Evolutionary conservation across 2,113 vertebrate genomes (phyloP), one percentile per base, ranked within the genome.

Genomic region (Pteruthius melanotis): DNA sequence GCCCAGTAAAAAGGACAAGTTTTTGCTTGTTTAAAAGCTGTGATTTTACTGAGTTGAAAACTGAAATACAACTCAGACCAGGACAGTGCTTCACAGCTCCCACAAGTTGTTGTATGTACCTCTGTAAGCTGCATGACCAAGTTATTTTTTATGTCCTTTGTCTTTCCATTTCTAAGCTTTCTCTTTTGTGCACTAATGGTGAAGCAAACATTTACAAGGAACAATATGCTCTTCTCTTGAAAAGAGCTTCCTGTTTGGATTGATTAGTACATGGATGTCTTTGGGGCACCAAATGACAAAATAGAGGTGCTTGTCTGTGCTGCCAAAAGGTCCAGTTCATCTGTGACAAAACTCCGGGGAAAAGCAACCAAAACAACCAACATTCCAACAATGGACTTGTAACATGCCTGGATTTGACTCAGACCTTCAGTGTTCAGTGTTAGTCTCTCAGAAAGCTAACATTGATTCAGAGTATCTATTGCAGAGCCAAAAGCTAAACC

Each of bases 401-500:
- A 92, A 61, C 45, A 75, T 0, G 6, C 27, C 47, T 79, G 72
- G 33, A 54, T 68, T 78, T 68, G 80, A 90, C 65, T 95, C 79
- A 70, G 90, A 39, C 71, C 72, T 90, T 30, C 93, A 92, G 52
- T 63, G 68, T 84, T 90, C 19, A 30, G 52, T 28, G 77, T 87
- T 86, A 69, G 42, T 61, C 59, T 75, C 90, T 93, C 85, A 87
- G 82, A 97, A 96, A 96, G 93, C 72, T 92, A 94, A 96, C 93
- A 89, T 85, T 95, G 90, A 95, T 85, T 92, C 86, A 83, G 94
- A 84, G 31, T 71, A 94, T 88, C 93, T 63, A 82, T 53, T 49
- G 88, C 94, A 91, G 91, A 23, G 87, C 95, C 96, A 96, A 89
- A 95, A 96, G 90, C 85, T 84, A 96, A 96, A 96, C 96, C 94